Conservation (phyloP, 2,113 vertebrate species). For the Tylochromis polylepis region DNA sequence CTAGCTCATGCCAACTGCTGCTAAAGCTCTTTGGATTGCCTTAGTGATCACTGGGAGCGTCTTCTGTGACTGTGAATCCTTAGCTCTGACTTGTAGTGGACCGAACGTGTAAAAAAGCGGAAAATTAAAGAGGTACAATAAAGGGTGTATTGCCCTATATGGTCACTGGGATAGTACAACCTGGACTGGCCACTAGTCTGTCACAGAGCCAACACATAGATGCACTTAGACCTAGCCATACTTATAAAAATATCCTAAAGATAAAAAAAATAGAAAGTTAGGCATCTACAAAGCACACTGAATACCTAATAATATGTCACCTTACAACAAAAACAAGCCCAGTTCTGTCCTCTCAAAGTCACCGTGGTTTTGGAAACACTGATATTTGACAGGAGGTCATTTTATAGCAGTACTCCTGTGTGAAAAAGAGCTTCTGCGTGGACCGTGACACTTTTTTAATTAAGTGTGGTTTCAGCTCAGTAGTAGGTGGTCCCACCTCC, state of each 20-base stretch:
- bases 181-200: neutral
- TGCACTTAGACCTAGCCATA: neutral
- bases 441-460: neutral
- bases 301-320: neutral
- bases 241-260: neutral
- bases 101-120: neutral
- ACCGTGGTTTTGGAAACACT: neutral
- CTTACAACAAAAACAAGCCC: neutral
- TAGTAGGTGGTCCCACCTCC: neutral
- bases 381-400: neutral
- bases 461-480: neutral
- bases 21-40: neutral
- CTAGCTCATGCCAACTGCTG: neutral
- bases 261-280: neutral
- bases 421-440: neutral
- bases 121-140: neutral
- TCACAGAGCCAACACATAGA: neutral
- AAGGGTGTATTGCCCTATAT: neutral
- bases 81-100: neutral
- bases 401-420: neutral
- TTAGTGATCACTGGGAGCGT: fast-evolving
- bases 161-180: neutral
- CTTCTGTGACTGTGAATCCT: neutral
- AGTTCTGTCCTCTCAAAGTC: neutral
- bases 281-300: fast-evolving